Percentiles rank a stretch among this genome's conserved stretches.
phyloP scores from a whole-genome alignment of 2,113 vertebrate species.

The Odobenus rosmarus region DNA sequence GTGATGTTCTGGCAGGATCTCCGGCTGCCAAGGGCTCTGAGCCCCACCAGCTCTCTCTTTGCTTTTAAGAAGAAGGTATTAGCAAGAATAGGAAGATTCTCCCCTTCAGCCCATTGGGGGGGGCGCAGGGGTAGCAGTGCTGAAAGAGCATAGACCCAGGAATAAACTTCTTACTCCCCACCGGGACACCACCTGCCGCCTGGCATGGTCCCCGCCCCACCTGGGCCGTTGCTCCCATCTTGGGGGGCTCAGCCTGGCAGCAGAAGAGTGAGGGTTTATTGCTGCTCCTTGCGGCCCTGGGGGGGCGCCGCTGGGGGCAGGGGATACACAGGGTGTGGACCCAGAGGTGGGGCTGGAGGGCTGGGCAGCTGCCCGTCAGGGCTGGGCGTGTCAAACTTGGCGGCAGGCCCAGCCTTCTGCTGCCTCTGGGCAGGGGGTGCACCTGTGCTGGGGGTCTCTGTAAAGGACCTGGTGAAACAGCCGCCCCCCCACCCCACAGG shows the following conservation, averaged over 20 bases:
- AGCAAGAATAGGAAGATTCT: not conserved
- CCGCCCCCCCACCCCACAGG: rapidly evolving
- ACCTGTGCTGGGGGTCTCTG: not conserved
- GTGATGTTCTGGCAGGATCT: not conserved
- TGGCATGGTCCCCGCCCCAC: not conserved
- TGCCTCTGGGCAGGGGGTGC: not conserved
- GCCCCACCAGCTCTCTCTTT: not conserved
- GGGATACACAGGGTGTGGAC: not conserved
- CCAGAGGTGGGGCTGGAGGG: not conserved
- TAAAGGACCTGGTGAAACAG: no score
- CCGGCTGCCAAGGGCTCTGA: not conserved
- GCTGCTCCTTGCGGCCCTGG: not conserved
- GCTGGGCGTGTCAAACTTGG: not conserved
- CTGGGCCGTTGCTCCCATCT: rapidly evolving
- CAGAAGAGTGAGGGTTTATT: rapidly evolving
- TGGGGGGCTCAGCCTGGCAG: not conserved
- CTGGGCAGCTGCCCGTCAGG: not conserved
- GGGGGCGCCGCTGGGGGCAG: no score
- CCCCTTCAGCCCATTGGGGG: not conserved
- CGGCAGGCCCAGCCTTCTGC: not conserved
- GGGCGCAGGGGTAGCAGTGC: not conserved
- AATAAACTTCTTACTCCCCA: not conserved
- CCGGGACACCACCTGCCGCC: rapidly evolving
- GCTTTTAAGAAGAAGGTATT: not conserved
- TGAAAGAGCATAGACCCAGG: not conserved